These are phyloP conservation scores for Pardalotus punctatus DNA, from an alignment of 2,113 vertebrate species.

Conservation along the genomic window DNA sequence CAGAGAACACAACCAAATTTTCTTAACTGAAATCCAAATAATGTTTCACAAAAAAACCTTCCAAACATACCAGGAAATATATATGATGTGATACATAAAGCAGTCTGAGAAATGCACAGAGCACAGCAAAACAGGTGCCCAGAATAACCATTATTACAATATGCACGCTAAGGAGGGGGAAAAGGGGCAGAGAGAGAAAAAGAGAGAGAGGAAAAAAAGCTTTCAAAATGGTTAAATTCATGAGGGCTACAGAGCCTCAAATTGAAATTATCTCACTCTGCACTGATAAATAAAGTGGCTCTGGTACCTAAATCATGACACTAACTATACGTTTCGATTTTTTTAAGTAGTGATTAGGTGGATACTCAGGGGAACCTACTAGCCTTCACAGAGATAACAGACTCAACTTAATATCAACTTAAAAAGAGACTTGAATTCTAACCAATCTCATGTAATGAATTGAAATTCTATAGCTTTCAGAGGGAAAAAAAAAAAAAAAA, in stretches of 20 bases:
- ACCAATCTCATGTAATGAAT: conserved; percentile 91
- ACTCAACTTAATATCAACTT: conserved; percentile 92
- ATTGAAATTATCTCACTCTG: conserved; percentile 84
- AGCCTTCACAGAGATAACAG: conserved; percentile 86
- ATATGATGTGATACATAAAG: not conserved
- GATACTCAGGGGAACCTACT: conserved; percentile 84
- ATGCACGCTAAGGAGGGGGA: not conserved
- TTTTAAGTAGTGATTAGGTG: conserved; percentile 90
- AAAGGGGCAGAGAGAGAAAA: not conserved
- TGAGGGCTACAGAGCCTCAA: conserved; percentile 79
- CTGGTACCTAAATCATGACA: conserved; percentile 85
- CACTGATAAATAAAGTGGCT: conserved; percentile 83
- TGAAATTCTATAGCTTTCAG: conserved; percentile 91
- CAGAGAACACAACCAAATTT: conserved; percentile 32
- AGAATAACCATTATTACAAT: conserved; percentile 66
- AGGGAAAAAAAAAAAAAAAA: conserved; percentile 40
- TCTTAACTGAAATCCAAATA: conserved; percentile 18
- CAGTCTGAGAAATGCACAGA: conserved; percentile 18
- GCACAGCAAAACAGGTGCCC: conserved; percentile 33
- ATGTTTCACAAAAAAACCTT: conserved; percentile 7
- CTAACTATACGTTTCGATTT: conserved; percentile 86
- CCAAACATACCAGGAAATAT: not conserved
- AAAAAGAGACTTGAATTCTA: conserved; percentile 90
- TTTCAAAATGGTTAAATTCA: conserved; percentile 81
- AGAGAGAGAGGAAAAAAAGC: conserved; percentile 34